Evolutionary conservation across 2,113 vertebrate species (phyloP).

Genomic region (Calyptomena viridis): DNA sequence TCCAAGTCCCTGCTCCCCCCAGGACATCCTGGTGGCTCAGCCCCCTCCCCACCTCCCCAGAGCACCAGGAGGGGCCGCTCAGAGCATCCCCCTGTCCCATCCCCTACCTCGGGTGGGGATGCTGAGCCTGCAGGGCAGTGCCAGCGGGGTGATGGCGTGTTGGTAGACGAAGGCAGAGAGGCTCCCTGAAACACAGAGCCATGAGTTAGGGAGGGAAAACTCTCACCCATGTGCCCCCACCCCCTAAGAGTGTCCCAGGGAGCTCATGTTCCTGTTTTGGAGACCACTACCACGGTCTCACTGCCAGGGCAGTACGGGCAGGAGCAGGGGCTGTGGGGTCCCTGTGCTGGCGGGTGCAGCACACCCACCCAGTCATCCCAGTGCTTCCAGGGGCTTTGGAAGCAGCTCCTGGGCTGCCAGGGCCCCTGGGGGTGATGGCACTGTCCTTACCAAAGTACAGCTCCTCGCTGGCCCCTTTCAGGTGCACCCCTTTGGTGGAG

Average conservation of each 20-base stretch:
- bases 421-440: background rate
- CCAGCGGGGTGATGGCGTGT: constrained; percentile 82
- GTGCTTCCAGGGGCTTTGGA: background rate
- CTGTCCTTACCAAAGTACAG: constrained; percentile 85
- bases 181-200: constrained; percentile 76
- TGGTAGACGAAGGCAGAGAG: constrained; percentile 90
- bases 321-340: background rate
- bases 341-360: background rate
- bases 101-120: constrained; percentile 80
- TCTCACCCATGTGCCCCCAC: rapidly evolving
- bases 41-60: background rate
- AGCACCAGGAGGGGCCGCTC: rapidly evolving
- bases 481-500: constrained; percentile 86
- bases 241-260: rapidly evolving
- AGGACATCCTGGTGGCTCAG: rapidly evolving
- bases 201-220: rapidly evolving
- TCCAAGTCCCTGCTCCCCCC: background rate
- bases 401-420: background rate
- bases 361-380: background rate
- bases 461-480: constrained; percentile 87
- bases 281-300: rapidly evolving
- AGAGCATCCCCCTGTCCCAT: rapidly evolving
- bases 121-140: constrained; percentile 82
- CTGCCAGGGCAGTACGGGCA: background rate
- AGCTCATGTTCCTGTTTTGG: background rate